These are phyloP conservation scores for Toxonevra muliebris DNA, from an alignment of 2,888 invertebrate genomes.

Conservation along the genomic window DNA sequence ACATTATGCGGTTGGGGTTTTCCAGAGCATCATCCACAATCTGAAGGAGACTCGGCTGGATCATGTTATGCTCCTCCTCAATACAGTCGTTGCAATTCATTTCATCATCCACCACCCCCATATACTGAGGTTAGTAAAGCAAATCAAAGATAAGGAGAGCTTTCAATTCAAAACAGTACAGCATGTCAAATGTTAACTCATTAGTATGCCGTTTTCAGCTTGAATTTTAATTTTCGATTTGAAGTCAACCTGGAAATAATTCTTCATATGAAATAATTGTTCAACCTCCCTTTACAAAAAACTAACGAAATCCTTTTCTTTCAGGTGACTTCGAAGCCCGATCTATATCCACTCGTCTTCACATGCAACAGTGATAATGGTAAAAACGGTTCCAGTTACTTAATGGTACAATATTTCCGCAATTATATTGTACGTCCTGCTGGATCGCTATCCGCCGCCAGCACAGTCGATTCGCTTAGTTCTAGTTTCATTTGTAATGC, in stretches of 20 bases:
- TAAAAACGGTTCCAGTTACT: conserved; percentile 77
- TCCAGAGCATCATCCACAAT: conserved; percentile 68
- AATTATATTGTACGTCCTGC: conserved; percentile 80
- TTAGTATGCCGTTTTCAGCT: too few relatives aligned
- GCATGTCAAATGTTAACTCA: too few relatives aligned
- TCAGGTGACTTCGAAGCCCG: conserved; percentile 86
- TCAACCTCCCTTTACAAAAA: too few relatives aligned
- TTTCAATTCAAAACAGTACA: too few relatives aligned
- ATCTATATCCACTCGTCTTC: conserved; percentile 84
- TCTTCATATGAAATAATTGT: too few relatives aligned
- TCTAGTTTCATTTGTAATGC: conserved; percentile 88
- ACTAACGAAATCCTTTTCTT: conserved; percentile 7
- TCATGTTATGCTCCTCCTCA: conserved; percentile 85
- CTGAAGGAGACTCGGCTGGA: conserved; percentile 81
- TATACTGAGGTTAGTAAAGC: conserved; percentile 77
- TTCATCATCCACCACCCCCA: conserved; percentile 84
- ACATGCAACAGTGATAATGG: conserved; percentile 79
- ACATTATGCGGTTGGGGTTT: conserved; percentile 67
- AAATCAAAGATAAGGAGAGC: too few relatives aligned
- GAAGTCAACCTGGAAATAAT: too few relatives aligned
- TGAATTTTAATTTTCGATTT: too few relatives aligned
- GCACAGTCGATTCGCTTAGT: conserved; percentile 86
- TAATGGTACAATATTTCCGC: conserved; percentile 86
- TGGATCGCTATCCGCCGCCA: conserved; percentile 83
- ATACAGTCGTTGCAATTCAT: conserved; percentile 84